Conservation (phyloP, 2,113 vertebrate genomes). For the Morone chrysops region DNA sequence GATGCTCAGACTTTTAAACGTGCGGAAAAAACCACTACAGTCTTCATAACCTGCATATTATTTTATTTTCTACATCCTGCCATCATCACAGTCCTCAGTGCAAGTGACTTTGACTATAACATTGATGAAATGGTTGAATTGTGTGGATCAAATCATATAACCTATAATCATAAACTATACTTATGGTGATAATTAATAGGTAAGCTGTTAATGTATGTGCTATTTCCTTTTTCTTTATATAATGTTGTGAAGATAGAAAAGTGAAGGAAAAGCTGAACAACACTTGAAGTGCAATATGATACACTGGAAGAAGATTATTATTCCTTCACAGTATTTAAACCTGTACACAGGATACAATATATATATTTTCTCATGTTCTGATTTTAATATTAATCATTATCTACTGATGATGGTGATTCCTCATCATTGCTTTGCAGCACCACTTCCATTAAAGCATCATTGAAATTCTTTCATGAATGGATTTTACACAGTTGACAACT, state of each 20-base stretch:
- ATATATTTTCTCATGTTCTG: not conserved
- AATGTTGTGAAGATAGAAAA: not conserved
- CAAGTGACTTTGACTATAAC: not conserved
- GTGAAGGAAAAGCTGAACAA: not conserved
- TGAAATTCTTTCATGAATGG: not conserved
- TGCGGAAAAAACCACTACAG: not conserved
- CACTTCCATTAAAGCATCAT: not conserved
- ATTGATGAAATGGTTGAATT: conserved; percentile 5
- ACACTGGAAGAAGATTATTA: not conserved
- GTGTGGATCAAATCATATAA: not conserved
- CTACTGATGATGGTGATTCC: not conserved
- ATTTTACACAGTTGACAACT: not conserved
- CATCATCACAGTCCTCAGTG: not conserved
- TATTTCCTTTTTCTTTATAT: not conserved
- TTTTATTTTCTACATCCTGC: conserved; percentile 1
- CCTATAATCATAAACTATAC: not conserved
- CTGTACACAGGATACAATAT: too few species aligned
- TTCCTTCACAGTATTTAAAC: not conserved
- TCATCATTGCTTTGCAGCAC: not conserved
- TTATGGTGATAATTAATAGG: not conserved
- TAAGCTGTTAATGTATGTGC: not conserved
- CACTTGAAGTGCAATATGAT: conserved; percentile 26
- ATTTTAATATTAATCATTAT: conserved; percentile 1
- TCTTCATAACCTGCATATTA: not conserved
- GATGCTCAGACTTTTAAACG: not conserved